Evolutionary conservation across 2,797 vertebrate species (phyloP).

Genomic region (Enteromius trimaculatus): DNA sequence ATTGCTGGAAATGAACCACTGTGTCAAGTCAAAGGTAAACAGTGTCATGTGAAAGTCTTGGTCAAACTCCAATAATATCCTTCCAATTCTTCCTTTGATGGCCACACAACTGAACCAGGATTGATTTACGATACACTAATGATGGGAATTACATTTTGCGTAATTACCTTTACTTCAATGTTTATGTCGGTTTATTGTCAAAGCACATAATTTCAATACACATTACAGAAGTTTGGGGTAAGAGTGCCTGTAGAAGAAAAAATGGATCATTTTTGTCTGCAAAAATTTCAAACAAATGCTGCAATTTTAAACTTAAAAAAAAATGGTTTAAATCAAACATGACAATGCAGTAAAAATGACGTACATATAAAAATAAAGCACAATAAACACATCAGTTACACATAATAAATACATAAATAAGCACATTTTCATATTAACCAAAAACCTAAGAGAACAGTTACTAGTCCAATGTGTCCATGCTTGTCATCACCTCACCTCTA

Average conservation of each 20-base stretch:
- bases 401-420: neutral
- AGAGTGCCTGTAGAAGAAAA: neutral
- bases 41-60: neutral
- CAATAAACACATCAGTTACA: neutral
- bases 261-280: neutral
- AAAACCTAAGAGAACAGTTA: neutral
- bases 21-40: conserved; percentile 26
- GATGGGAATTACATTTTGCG: neutral
- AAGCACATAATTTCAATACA: neutral
- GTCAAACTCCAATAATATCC: conserved; percentile 4
- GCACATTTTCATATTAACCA: neutral
- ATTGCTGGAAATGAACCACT: neutral
- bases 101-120: neutral
- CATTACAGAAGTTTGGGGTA: neutral
- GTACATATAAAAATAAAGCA: neutral
- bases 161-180: neutral
- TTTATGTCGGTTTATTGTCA: neutral
- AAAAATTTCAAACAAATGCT: neutral
- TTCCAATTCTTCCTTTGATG: neutral
- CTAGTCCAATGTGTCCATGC: neutral
- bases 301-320: neutral
- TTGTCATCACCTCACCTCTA: conserved; percentile 8
- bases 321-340: neutral
- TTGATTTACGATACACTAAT: neutral
- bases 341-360: neutral